These are phyloP conservation scores for Phymatocera aterrima DNA, from an alignment of 2,888 invertebrate genomes.

Conservation along the genomic window DNA sequence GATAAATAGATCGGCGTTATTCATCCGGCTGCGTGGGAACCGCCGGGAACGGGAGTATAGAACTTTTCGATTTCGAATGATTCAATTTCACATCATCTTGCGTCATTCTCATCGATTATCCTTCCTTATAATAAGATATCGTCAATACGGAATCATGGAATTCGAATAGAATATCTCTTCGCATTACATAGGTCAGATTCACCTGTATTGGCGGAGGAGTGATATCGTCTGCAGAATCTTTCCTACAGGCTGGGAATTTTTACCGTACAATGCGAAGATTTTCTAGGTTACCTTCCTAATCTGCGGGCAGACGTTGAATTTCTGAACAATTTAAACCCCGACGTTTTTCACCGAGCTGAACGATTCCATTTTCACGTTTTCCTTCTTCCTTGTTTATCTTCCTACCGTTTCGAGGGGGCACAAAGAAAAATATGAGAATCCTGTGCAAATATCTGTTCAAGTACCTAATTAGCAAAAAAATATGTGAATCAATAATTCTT, in stretches of 20 bases:
- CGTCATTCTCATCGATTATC: too few species aligned
- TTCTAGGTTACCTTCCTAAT: neutral
- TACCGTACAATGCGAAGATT: neutral
- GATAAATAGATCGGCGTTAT: conserved; percentile 22
- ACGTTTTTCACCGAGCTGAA: neutral
- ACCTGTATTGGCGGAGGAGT: too few species aligned
- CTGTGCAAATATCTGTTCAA: too few species aligned
- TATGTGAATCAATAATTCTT: too few species aligned
- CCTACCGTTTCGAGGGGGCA: neutral
- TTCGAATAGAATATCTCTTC: too few species aligned
- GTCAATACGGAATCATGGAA: too few species aligned
- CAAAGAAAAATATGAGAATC: neutral
- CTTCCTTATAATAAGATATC: too few species aligned
- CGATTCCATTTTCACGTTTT: neutral
- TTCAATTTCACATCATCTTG: neutral
- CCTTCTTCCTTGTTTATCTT: neutral
- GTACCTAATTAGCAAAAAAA: too few species aligned
- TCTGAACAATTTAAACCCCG: neutral
- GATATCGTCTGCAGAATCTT: too few species aligned
- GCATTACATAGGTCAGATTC: too few species aligned
- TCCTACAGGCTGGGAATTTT: too few species aligned
- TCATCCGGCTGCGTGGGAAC: conserved; percentile 9
- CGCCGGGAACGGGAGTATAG: neutral
- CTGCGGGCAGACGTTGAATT: neutral
- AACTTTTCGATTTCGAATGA: neutral